Base-by-base conservation (phyloP, 2,797 vertebrate genomes). In the Lutjanus campechanus region DNA sequence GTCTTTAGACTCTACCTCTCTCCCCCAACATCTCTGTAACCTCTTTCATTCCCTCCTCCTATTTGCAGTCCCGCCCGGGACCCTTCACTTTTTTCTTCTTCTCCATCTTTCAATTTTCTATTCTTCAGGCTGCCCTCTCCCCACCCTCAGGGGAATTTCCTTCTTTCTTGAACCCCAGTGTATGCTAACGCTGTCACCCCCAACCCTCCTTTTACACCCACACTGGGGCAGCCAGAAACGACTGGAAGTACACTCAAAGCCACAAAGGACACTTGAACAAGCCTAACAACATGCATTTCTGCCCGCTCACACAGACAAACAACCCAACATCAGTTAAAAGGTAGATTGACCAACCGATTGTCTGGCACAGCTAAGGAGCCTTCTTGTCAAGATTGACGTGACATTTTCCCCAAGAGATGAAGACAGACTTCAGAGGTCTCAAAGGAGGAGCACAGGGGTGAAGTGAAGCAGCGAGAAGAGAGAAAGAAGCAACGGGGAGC, bases 361-460 rank as follows among this genome's bases (percentile, higher is more conserved):
- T 63, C 58, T 59, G 63, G 67, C 58, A 25, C 13, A 4, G 69
- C 76, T 75, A 44, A 36, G 77, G 69, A 89, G 78, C 56, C 60
- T 65, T 65, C 61, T 78, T 75, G 71, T 77, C 56, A 76, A 72
- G 79, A 87, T 11, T 88, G 87, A 93, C 65, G 49, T 92, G 93
- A 92, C 90, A 92, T 93, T 92, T 91, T 83, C 78, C 78, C 29
- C 61, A 11, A 10, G 67, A 86, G 80, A 72, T 61, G 69, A 77
- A 81, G 47, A 75, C 54, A 75, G 67, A 77, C 55, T 73, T 81
- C 68, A 78, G 66, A 75, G 63, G 58, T 81, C 69, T 76, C 59
- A 47, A 56, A 71, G 66, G 74, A 77, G 60, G 16, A 84, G 51
- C 9, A 19, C 61, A 50, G 62, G 11, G 36, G 49, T 69, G 55